Base-by-base conservation (phyloP, 2,113 vertebrate genomes). In the Corythornis vintsioides region DNA sequence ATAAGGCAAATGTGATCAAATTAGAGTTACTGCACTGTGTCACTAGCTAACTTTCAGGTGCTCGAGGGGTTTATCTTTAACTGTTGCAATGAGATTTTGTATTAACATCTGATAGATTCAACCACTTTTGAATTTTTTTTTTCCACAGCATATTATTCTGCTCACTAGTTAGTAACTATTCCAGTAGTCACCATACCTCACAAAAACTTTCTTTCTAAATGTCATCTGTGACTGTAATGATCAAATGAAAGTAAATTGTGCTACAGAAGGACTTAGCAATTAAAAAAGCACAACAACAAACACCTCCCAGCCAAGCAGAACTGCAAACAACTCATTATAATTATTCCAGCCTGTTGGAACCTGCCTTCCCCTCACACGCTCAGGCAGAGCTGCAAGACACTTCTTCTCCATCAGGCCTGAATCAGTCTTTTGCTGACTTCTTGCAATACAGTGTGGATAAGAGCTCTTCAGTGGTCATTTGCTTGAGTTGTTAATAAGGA, bases 401-500 rank as follows among this genome's bases (percentile, higher is more conserved):
- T 93, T 83, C 79, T 89, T 92, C 75, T 88, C 84, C 84, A 89
- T 92, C 81, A 77, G 33, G 53, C 29, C 72, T 88, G 82, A 92
- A 89, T 92, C 84, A 88, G 79, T 80, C 75, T 94, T 94, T 67
- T 87, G 40, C 89, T 95, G 85, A 81, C 56, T 87, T 95, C 64
- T 60, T 57, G 33, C 45, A 89, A 48, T 24, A 63, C 52, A 38
- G 56, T 6, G 19, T 26, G 60, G 94, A 88, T 94, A 88, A 96
- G 92, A 89, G 95, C 85, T 93, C 92, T 93, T 94, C 91, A 88
- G 69, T 48, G 61, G 60, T 88, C 96, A 95, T 96, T 96, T 93
- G 35, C 78, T 89, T 56, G 75, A 74, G 91, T 86, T 93, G 56
- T 73, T 94, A 87, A 92, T 85, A 91, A 89, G 82, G 19, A 91